Percentiles rank a stretch among this genome's conserved stretches.
These are phyloP conservation scores for Anagyrus pseudococci DNA, from an alignment of 2,888 invertebrate genomes.

Conservation along the genomic window DNA sequence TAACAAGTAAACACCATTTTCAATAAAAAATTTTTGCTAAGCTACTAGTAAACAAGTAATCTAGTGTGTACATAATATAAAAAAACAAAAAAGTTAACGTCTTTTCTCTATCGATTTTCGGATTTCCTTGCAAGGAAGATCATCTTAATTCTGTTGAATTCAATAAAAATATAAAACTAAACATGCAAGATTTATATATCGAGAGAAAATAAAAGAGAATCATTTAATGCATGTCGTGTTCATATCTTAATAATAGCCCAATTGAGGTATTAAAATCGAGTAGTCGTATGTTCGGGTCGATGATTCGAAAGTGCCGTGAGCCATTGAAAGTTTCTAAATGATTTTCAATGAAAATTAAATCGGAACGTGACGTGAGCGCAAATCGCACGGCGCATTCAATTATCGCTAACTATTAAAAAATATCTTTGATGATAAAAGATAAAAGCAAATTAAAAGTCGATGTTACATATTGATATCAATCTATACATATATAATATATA, in stretches of 20 bases:
- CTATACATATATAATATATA: conserved; percentile 45
- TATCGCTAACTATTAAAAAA: conserved; percentile 42
- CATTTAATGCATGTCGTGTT: conserved; percentile 20
- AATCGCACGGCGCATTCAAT: conserved; percentile 36
- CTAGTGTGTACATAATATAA: neutral
- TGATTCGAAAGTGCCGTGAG: conserved; percentile 15
- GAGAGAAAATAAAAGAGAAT: conserved; percentile 3
- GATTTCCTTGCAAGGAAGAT: conserved; percentile 10
- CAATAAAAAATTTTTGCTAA: neutral
- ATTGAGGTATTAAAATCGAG: conserved; percentile 13
- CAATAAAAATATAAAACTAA: neutral
- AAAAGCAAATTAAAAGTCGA: conserved; percentile 42
- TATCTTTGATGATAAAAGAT: conserved; percentile 21
- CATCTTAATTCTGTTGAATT: conserved; percentile 22
- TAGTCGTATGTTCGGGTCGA: conserved; percentile 10
- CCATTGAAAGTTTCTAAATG: neutral
- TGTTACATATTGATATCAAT: conserved; percentile 57
- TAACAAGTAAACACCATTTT: conserved; percentile 6
- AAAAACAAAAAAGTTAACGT: neutral
- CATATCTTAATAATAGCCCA: conserved; percentile 23
- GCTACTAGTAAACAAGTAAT: neutral
- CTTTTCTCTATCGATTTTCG: conserved; percentile 20
- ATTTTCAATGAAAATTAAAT: no score
- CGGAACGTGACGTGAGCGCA: no score
- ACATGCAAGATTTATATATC: conserved; percentile 14